Evolutionary conservation across 2,888 invertebrate genomes (phyloP), one percentile per base, ranked within the genome.

Genomic region (Amphimallon solstitiale): DNA sequence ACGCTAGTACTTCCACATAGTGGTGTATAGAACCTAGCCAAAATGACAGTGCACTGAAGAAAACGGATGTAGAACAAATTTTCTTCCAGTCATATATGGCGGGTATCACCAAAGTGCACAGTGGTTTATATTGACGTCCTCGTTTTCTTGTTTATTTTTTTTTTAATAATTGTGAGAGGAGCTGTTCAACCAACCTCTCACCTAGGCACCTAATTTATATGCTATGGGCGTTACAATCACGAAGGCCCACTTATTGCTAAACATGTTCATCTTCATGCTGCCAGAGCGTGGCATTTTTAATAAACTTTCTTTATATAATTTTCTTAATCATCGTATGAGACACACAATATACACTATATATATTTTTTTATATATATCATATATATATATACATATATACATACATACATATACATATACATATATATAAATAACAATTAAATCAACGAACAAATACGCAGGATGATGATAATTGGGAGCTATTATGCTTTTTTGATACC

Each of bases 141-240:
- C 79, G 77, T 66, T 68, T 60, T 59, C 15, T 23, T 12, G 43
- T 63, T 38, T 54, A 6, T 37, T 37, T 52, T 17, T 51, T 51
- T 51, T 34, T 51, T 9, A 40, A 40, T 49, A 19, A 49, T 52
- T 65, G 63, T 70, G 74, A 74, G 73, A 72, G 72, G 72, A 66
- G 69, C 65, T 68, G 65, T 66, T 61, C 65, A 66, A 67, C 62
- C 69, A 70, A 70, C 75, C 73, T 68, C 76, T 72, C 80, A 80
- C 75, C 79, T 81, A 81, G 81, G 81, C 81, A 81, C 81, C 82
- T 81, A 81, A 80, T 79, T 77, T 77, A 77, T 73, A 81, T 78
- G 76, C 78, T 80, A 81, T 80, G 80, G 78, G 77, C 78, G 78
- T 77, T 1, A 21, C 19, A 74, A 76, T 75, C 71, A 72, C 71